These are phyloP conservation scores for Trichonephila inaurata DNA, from an alignment of 1,140 invertebrate genomes.

Conservation along the genomic window DNA sequence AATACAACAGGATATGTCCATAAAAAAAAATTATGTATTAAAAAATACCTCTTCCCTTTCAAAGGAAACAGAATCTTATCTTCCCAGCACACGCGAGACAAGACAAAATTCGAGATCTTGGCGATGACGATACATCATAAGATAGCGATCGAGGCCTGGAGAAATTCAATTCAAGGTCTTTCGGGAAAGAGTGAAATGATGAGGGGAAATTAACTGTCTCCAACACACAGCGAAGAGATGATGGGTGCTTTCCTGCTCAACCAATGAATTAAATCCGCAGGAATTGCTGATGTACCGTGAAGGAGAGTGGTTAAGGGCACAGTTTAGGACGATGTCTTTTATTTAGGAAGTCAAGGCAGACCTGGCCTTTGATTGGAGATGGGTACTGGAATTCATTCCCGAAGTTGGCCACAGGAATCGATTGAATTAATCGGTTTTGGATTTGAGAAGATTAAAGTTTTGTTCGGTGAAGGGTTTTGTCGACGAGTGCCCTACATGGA, in stretches of 20 bases:
- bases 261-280: not conserved
- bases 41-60: not conserved
- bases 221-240: not conserved
- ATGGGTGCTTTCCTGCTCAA: not conserved
- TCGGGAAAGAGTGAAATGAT: not conserved
- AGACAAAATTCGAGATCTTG: not conserved
- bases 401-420: too few species aligned
- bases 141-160: not conserved
- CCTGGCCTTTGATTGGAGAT: too few species aligned
- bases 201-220: constrained; percentile 22
- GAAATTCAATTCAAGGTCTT: constrained; percentile 20
- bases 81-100: not conserved
- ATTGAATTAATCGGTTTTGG: too few species aligned
- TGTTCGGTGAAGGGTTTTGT: too few species aligned
- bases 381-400: too few species aligned
- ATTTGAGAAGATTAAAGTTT: too few species aligned
- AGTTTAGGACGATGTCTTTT: not conserved
- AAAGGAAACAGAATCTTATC: constrained; percentile 5
- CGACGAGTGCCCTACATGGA: too few species aligned
- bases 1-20: constrained; percentile 1
- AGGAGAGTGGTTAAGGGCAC: not conserved
- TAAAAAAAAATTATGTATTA: not conserved
- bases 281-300: constrained; percentile 4
- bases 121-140: not conserved
- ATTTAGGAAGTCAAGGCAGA: not conserved